Conservation (phyloP, 37 sponge, comb jelly and placozoan species). For the Tethya wilhelma region DNA sequence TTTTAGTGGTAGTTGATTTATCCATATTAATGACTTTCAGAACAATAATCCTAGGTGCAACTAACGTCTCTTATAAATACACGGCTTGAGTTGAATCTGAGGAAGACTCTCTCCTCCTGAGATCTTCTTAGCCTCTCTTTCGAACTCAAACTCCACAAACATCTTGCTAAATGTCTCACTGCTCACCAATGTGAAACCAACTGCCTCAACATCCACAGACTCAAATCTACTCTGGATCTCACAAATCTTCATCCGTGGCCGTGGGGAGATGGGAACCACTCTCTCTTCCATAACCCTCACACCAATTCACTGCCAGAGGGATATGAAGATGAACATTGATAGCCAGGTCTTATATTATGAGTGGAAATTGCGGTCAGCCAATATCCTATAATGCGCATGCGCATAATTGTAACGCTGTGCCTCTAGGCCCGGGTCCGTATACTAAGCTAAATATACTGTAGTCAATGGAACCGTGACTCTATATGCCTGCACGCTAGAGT, state of each 20-base stretch:
- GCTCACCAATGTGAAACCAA: slow-evolving; percentile 71
- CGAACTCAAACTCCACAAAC: slow-evolving; percentile 82
- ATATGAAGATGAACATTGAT: slow-evolving; percentile 72
- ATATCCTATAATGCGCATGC: too few species aligned
- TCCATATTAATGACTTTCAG: too few species aligned
- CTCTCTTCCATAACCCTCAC: slow-evolving; percentile 83
- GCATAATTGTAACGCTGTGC: too few species aligned
- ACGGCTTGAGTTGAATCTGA: slow-evolving; percentile 87
- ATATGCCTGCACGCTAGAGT: too few species aligned
- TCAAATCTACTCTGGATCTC: slow-evolving; percentile 86
- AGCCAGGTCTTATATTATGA: too few species aligned
- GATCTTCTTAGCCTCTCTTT: slow-evolving; percentile 13
- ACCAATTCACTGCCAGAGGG: slow-evolving; percentile 91
- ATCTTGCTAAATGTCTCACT: slow-evolving; percentile 55
- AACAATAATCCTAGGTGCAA: too few species aligned
- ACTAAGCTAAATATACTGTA: too few species aligned
- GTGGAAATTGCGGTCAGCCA: too few species aligned
- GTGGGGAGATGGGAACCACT: slow-evolving; percentile 93
- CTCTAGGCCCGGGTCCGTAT: too few species aligned
- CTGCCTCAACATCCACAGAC: slow-evolving; percentile 59
- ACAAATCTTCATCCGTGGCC: slow-evolving; percentile 87
- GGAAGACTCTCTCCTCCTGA: slow-evolving; percentile 8
- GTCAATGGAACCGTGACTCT: too few species aligned
- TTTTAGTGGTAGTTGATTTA: too few species aligned
- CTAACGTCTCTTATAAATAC: slow-evolving; percentile 90